These are phyloP conservation scores for Gobius niger DNA, from an alignment of 2,113 vertebrate species.

Conservation along the genomic window DNA sequence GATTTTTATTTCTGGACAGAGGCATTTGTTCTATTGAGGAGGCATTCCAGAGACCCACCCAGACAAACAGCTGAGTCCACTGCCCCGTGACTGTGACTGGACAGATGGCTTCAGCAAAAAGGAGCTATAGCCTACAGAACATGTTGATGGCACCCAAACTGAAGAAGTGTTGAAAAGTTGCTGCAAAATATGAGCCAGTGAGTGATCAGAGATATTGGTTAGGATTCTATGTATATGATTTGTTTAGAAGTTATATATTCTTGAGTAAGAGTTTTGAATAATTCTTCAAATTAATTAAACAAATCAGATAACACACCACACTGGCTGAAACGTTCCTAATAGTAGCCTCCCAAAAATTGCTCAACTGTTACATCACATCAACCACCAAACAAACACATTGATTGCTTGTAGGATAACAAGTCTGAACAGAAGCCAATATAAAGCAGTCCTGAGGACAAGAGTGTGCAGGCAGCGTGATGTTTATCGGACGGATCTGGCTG, in stretches of 20 bases:
- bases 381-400: not conserved
- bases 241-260: not conserved
- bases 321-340: not conserved
- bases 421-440: not conserved
- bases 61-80: constrained; percentile 58
- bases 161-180: not conserved
- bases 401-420: not conserved
- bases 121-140: not conserved
- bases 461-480: constrained; percentile 31
- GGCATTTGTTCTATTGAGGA: constrained; percentile 40
- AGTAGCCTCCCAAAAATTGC: not conserved
- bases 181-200: not conserved
- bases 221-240: not conserved
- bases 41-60: constrained; percentile 59
- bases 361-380: not conserved
- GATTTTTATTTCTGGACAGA: constrained; percentile 34
- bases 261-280: not conserved
- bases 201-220: not conserved
- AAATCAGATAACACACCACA: not conserved
- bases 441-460: constrained; percentile 22
- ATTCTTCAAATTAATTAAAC: too few relatives aligned
- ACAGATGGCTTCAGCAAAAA: constrained; percentile 23
- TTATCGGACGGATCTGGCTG: constrained; percentile 44
- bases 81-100: constrained; percentile 15
- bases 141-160: not conserved